Conservation (phyloP, 2,113 vertebrate species). For the Eulemur macaco region DNA sequence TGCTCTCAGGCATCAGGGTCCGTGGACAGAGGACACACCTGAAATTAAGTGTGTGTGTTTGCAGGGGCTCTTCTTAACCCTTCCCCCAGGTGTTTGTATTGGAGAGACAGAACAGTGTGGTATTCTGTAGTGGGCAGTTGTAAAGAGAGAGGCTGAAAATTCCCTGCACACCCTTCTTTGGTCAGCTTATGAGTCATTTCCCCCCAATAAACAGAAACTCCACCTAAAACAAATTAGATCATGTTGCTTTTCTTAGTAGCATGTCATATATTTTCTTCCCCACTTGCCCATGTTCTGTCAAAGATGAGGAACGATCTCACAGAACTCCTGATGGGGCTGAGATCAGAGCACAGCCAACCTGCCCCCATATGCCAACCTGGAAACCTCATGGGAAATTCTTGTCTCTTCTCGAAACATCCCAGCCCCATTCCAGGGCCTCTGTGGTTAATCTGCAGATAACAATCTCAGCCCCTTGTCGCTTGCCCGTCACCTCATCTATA, state of each 20-base stretch:
- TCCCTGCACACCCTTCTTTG: neutral
- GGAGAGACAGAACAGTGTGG: neutral
- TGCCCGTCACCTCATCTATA: conserved; percentile 22
- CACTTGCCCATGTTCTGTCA: conserved; percentile 26
- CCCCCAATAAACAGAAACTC: neutral
- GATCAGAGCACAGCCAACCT: conserved; percentile 12
- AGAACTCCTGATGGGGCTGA: conserved; percentile 14
- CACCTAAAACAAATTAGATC: conserved; percentile 9
- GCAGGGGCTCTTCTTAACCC: neutral
- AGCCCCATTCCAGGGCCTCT: neutral
- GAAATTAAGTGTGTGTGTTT: neutral
- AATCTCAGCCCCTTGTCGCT: neutral
- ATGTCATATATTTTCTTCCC: conserved; percentile 8
- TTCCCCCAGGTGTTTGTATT: rapidly evolving
- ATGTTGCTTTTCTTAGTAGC: neutral
- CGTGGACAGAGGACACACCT: neutral
- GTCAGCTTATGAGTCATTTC: neutral
- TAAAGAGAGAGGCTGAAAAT: neutral
- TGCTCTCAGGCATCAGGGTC: neutral
- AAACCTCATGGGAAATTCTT: neutral
- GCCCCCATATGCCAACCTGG: neutral
- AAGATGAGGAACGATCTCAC: conserved; percentile 39
- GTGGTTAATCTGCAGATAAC: conserved; percentile 40
- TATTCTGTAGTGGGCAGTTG: neutral
- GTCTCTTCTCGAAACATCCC: conserved; percentile 8